These are phyloP conservation scores for Poecile atricapillus DNA, from an alignment of 2,113 vertebrate species.

Conservation along the genomic window DNA sequence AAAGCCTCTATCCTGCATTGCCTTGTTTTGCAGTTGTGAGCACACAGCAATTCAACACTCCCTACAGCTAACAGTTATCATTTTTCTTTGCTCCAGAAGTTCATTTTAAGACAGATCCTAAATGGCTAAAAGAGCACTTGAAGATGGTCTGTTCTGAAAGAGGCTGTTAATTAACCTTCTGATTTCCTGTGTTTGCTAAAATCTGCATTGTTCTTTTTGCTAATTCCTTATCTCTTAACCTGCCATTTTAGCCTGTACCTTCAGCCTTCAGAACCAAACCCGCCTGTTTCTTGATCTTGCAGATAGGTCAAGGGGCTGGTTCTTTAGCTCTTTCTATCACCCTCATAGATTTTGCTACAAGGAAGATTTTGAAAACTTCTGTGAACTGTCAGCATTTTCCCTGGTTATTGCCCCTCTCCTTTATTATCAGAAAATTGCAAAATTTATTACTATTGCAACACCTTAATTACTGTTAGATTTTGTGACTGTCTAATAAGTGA, in stretches of 20 bases:
- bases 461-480: not conserved
- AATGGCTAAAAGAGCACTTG: not conserved
- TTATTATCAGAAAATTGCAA: not conserved
- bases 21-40: not conserved
- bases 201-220: not conserved
- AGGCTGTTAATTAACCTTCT: conserved; percentile 19
- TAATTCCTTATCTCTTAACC: not conserved
- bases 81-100: not conserved
- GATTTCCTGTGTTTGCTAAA: not conserved
- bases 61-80: not conserved
- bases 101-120: not conserved
- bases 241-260: not conserved
- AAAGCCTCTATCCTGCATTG: not conserved
- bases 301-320: not conserved
- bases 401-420: not conserved
- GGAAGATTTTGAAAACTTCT: not conserved
- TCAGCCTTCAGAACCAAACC: not conserved
- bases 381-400: not conserved
- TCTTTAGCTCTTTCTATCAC: not conserved
- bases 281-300: not conserved
- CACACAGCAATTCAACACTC: not conserved
- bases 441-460: not conserved
- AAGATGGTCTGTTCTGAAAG: not conserved
- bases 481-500: not conserved
- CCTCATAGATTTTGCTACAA: not conserved